Evolutionary conservation across 2,888 invertebrate genomes (phyloP), one percentile per base, ranked within the genome.

Genomic region (Lasioglossum figueresi): DNA sequence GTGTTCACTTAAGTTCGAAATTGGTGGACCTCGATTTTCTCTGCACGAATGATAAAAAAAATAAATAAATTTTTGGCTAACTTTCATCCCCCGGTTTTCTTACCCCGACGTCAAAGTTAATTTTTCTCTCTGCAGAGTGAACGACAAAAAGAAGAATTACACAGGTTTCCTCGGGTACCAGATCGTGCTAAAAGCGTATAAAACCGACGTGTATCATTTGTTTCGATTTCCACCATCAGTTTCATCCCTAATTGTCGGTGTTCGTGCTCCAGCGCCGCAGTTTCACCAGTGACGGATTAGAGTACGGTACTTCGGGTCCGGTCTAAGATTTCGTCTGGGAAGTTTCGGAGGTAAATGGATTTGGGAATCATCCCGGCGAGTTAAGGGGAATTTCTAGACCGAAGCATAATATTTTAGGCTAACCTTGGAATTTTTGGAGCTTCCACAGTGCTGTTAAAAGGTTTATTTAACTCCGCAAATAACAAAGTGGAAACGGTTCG

Each of bases 301-400:
- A 31, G 63, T 63, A 2, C 63, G 27, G 63, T 31, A 31, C 31
- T 16, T 31, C 63, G 16, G 31, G 31, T 63, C 6, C 6, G 63
- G 63, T 63, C 63, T 63, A 63, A 63, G 63, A 63, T 63, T 63
- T 63, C 63, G 63, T 63, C 31, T 63, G 63, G 31, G 63, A 63
- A 63, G 63, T 63, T 63, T 31, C 2, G 16, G 63, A 14, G 63
- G 63, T 63, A 63, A 63, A 63, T 31, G 59, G 59, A 63, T 31
- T 63, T 31, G 59, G 16, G 59, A 63, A 31, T 63, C 59, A 31
- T 31, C 59, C 16, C 4, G 31, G 31, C 59, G 31, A 31, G 27
- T 59, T 16, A 59, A 27, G 59, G 59, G 59, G 59, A 63, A 63
- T 63, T 63, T 63, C 31, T 31, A 16, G 31, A 27, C 31, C 0